These are phyloP conservation scores for Drosophila repletoides DNA, from an alignment of 1,140 invertebrate genomes.

Conservation along the genomic window DNA sequence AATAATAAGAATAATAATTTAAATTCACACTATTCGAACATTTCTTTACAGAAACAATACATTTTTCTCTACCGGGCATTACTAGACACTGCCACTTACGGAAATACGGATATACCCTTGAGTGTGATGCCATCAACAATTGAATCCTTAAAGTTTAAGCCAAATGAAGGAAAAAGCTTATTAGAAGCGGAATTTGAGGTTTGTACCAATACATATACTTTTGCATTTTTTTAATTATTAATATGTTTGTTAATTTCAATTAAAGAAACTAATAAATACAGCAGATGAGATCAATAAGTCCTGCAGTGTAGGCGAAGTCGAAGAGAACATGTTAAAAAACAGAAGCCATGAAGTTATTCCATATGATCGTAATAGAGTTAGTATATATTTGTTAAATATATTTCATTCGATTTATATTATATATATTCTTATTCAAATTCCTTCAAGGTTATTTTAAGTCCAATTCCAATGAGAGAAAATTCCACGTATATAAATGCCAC, in stretches of 20 bases:
- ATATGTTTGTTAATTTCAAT: not conserved
- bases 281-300: constrained; percentile 91
- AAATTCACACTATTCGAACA: too few relatives aligned
- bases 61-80: constrained; percentile 98
- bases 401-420: not conserved
- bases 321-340: constrained; percentile 95
- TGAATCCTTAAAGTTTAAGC: constrained; percentile 87
- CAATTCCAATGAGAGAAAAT: constrained; percentile 91
- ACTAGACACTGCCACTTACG: constrained; percentile 96
- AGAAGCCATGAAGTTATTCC: constrained; percentile 93
- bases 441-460: constrained; percentile 84
- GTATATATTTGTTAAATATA: constrained; percentile 21
- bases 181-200: constrained; percentile 95
- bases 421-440: not conserved
- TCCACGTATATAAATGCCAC: constrained; percentile 99
- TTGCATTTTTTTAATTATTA: not conserved
- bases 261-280: constrained; percentile 90
- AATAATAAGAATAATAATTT: too few relatives aligned
- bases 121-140: constrained; percentile 87
- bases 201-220: constrained; percentile 28
- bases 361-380: constrained; percentile 95
- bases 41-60: constrained; percentile 94
- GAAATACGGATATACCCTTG: constrained; percentile 93
- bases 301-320: constrained; percentile 89
- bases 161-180: constrained; percentile 85